phyloP scores from a whole-genome alignment of 92 coral and sea anemone species.

The Porites divaricata region DNA sequence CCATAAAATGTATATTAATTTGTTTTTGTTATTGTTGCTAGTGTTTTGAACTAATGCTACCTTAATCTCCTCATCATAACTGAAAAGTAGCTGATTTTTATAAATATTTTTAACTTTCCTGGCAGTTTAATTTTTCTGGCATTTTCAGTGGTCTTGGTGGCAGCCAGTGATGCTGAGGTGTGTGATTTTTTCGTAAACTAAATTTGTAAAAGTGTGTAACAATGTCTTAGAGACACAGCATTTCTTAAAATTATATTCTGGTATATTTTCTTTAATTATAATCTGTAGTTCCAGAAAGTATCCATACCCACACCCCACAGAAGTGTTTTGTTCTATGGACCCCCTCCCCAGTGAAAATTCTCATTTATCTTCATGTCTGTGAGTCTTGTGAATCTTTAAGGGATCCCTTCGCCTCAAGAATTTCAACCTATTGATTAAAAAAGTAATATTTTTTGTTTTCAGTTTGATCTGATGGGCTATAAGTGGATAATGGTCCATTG shows the following conservation, averaged over 20 bases:
- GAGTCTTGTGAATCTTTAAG: too few species aligned
- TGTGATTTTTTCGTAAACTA: not conserved
- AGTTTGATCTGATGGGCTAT: constrained; percentile 79
- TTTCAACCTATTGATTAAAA: not conserved
- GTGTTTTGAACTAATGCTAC: not conserved
- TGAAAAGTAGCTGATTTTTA: not conserved
- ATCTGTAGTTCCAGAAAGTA: too few species aligned
- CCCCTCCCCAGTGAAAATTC: too few species aligned
- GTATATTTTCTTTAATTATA: too few species aligned
- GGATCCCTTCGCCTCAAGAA: too few species aligned
- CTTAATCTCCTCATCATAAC: not conserved
- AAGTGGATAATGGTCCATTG: constrained; percentile 79
- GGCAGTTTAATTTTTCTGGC: constrained; percentile 54
- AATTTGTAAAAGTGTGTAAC: not conserved
- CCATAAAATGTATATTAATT: not conserved
- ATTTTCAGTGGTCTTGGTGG: constrained; percentile 35
- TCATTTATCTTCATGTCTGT: too few species aligned
- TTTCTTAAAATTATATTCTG: too few species aligned
- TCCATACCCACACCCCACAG: too few species aligned
- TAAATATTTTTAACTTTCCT: not conserved
- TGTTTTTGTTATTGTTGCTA: not conserved
- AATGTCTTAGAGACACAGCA: too few species aligned
- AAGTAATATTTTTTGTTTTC: not conserved
- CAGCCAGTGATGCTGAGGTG: constrained; percentile 62
- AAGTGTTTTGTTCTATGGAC: too few species aligned